Evolutionary conservation across 2,113 vertebrate species (phyloP), one percentile per base, ranked within the genome.

Genomic region (Turnix velox): DNA sequence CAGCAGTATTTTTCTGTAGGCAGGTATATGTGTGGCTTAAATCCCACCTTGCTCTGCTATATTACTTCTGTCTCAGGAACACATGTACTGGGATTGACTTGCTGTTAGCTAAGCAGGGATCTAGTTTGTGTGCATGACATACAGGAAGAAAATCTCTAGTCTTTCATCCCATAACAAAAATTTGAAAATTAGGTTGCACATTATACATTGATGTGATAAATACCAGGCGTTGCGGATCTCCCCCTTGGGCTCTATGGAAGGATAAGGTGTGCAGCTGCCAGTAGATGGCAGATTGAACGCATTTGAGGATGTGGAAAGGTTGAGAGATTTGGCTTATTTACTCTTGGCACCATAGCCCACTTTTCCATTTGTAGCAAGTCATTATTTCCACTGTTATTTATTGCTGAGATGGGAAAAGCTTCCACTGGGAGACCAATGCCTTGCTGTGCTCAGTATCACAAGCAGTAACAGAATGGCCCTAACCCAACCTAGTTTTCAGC

Each of bases 211-310:
- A 14, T 0, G 0, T 40, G 74, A 72, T 61, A 71, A 91, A 57
- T 68, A 33, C 31, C 46, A 40, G 37, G 39, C 18, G 71, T 87
- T 92, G 46, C 62, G 48, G n/a, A 35, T 49, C 82, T 85, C 10
- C 24, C 22, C 31, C 49, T 58, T 75, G 61, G 54, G 42, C 58
- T 87, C 46, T 66, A 12, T 67, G 20, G 45, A 51, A 61, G 69
- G 24, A 13, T 22, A 48, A 63, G 46, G 39, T 65, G 59, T 68
- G 40, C 43, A 90, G 19, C 84, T 95, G 81, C 97, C 95, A 95
- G 93, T 84, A 96, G 97, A 48, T 96, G 96, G 96, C 88, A 94
- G 84, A 77, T 87, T 46, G 58, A 82, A 76, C 61, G 45, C 66
- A 16, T 69, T 78, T 90, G 52, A 73, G 63, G n/a, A 65, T 33